Percentiles rank a stretch among this genome's conserved stretches.
These are phyloP conservation scores for Bradynema listronoti DNA, from an alignment of 1,140 invertebrate genomes.

Conservation along the genomic window DNA sequence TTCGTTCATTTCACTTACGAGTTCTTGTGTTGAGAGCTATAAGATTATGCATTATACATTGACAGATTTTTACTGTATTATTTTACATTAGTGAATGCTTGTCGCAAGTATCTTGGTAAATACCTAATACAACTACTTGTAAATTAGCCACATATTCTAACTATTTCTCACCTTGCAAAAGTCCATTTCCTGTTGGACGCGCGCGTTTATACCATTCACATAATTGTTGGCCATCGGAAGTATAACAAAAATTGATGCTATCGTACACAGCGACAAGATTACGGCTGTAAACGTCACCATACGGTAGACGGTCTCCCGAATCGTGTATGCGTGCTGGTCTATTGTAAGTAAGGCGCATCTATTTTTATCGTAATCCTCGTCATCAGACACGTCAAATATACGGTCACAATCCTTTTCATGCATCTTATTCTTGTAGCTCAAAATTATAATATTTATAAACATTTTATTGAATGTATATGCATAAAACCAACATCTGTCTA, in stretches of 20 bases:
- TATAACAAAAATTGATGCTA: constrained; percentile 55
- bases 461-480: too few species aligned
- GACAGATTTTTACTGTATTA: not conserved
- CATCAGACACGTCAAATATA: too few species aligned
- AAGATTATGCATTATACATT: not conserved
- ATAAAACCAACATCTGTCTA: too few species aligned
- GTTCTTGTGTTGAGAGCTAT: constrained; percentile 56
- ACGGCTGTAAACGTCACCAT: constrained; percentile 53
- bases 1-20: constrained; percentile 56
- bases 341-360: too few species aligned
- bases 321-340: too few species aligned
- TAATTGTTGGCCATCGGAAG: constrained; percentile 57
- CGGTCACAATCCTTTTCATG: too few species aligned
- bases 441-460: too few species aligned
- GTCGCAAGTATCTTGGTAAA: not conserved
- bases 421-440: too few species aligned
- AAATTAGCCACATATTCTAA: not conserved
- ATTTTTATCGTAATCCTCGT: too few species aligned
- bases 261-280: constrained; percentile 49
- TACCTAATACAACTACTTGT: not conserved
- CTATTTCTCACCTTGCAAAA: constrained; percentile 52
- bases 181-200: constrained; percentile 57
- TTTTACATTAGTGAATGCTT: not conserved
- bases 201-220: constrained; percentile 50
- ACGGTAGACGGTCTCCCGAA: constrained; percentile 45